These are phyloP conservation scores for Leucoraja ocellata DNA, from an alignment of 2,797 vertebrate genomes.

Conservation along the genomic window DNA sequence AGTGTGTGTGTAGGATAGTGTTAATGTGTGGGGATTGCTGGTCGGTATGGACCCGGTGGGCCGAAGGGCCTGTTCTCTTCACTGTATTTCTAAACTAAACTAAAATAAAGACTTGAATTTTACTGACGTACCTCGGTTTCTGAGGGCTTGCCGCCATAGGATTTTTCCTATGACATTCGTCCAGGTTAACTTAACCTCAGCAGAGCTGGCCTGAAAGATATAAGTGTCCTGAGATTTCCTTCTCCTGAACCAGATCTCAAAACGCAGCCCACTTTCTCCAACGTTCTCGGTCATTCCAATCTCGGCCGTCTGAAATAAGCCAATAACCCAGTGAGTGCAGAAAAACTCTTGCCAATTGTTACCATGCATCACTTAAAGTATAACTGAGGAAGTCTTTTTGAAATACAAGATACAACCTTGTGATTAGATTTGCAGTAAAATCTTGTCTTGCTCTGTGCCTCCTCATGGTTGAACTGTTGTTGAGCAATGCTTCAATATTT, in stretches of 20 bases:
- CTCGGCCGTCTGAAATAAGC: constrained; percentile 64
- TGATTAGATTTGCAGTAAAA: not conserved
- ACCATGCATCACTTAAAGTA: not conserved
- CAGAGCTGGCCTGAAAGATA: constrained; percentile 68
- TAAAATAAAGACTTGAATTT: not conserved
- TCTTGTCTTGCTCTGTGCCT: not conserved
- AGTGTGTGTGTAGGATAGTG: too few relatives aligned
- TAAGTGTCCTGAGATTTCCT: constrained; percentile 76
- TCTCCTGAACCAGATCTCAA: constrained; percentile 79
- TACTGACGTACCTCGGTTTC: constrained; percentile 65
- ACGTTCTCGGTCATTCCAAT: constrained; percentile 78
- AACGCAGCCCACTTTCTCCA: constrained; percentile 70
- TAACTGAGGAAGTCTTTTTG: not conserved
- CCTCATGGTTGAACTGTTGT: not conserved
- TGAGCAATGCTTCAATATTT: not conserved
- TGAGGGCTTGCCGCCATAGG: constrained; percentile 73
- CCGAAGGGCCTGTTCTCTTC: too few relatives aligned
- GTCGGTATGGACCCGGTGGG: too few relatives aligned
- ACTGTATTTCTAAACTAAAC: too few relatives aligned
- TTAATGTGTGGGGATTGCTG: too few relatives aligned
- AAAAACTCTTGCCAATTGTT: not conserved
- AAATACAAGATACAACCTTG: not conserved
- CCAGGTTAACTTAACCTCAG: constrained; percentile 68
- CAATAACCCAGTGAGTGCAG: not conserved
- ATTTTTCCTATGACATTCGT: constrained; percentile 70